A percentile compares a stretch with the other conserved stretches of the same genome.
Evolutionary conservation across 2,113 vertebrate genomes (phyloP).

Genomic region (Xerus inauris): DNA sequence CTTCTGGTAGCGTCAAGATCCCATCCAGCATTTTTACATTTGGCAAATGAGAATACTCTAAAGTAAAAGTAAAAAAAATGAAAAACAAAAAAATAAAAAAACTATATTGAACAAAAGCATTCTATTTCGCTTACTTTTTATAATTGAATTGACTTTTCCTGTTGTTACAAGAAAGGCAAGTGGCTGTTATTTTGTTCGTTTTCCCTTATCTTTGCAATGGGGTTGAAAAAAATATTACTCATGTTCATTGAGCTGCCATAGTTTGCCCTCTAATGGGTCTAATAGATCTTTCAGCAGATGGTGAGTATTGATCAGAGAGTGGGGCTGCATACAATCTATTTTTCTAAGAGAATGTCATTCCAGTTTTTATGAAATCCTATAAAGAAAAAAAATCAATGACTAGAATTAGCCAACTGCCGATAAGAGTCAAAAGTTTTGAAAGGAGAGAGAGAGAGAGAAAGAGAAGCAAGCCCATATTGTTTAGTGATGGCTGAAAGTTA

Average conservation of each 20-base stretch:
- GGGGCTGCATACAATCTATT: background rate
- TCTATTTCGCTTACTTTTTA: slow-evolving; percentile 21
- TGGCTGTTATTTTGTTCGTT: background rate
- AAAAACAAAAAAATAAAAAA: slow-evolving; percentile 4
- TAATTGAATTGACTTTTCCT: background rate
- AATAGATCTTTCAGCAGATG: background rate
- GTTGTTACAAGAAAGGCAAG: background rate
- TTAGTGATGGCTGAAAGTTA: too few species aligned
- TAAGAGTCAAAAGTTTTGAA: too few species aligned
- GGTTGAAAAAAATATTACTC: background rate
- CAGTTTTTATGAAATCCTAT: background rate
- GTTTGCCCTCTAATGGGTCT: background rate
- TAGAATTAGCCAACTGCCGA: slow-evolving; percentile 1
- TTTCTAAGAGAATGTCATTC: slow-evolving; percentile 53
- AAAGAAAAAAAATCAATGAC: slow-evolving; percentile 33
- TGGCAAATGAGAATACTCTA: slow-evolving; percentile 97
- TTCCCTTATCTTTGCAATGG: slow-evolving; percentile 3
- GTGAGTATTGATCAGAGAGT: slow-evolving; percentile 34
- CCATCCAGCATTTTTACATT: slow-evolving; percentile 95
- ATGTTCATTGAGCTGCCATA: background rate
- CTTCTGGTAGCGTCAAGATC: slow-evolving; percentile 93
- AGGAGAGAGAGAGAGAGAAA: too few species aligned
- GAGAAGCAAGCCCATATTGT: too few species aligned
- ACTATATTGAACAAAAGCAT: slow-evolving; percentile 23
- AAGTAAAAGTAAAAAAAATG: slow-evolving; percentile 70